A percentile compares a stretch with the other conserved stretches of the same genome.
Evolutionary conservation across 2,113 vertebrate species (phyloP).

Genomic region (Camarhynchus parvulus): DNA sequence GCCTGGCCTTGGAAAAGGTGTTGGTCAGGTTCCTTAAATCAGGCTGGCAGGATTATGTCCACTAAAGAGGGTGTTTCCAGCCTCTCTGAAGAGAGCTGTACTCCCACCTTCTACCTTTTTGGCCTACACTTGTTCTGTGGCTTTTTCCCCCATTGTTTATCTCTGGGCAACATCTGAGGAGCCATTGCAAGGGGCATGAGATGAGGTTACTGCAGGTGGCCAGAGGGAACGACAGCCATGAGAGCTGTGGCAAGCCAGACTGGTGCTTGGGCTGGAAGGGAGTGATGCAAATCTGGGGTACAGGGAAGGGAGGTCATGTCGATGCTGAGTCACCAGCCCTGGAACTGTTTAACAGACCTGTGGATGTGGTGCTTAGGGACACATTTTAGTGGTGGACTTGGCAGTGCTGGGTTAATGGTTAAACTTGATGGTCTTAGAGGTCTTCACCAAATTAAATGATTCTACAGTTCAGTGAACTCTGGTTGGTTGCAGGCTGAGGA

Average conservation of each 20-base stretch:
- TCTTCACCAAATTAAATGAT: background rate
- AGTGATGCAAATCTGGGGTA: background rate
- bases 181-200: background rate
- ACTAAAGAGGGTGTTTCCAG: background rate
- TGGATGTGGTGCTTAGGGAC: background rate
- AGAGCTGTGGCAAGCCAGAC: background rate
- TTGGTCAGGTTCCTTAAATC: background rate
- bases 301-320: fast-evolving
- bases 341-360: background rate
- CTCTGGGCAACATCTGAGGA: background rate
- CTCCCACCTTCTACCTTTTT: background rate
- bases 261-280: background rate
- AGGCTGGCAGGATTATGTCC: background rate
- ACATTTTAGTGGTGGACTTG: background rate
- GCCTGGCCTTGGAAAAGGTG: background rate
- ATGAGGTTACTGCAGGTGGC: background rate
- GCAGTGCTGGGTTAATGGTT: background rate
- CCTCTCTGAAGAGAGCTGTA: background rate
- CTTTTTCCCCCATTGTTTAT: background rate
- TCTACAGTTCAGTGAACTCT: background rate
- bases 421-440: background rate
- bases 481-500: background rate
- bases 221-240: background rate
- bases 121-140: background rate
- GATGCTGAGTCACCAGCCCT: fast-evolving